Conservation (phyloP, 2,797 vertebrate genomes). For the Cryptoprocta ferox region DNA sequence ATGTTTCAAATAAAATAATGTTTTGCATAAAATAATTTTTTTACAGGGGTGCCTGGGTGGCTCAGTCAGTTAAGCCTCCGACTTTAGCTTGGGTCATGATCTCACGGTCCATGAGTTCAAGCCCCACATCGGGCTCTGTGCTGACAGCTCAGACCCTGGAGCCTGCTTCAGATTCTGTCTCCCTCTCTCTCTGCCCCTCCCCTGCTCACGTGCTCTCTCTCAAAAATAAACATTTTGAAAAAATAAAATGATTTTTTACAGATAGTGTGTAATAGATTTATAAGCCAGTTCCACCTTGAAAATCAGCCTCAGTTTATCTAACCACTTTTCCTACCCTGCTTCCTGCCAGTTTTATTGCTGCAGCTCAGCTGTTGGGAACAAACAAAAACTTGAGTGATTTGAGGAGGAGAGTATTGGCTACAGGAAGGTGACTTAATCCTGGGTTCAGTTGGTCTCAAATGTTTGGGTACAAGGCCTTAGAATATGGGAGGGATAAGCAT, state of each 20-base stretch:
- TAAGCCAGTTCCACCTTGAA: not conserved
- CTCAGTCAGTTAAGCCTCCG: too few relatives aligned
- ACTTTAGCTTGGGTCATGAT: too few relatives aligned
- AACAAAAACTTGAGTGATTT: not conserved
- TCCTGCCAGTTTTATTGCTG: not conserved
- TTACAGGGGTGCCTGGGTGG: not conserved
- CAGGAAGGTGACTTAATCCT: not conserved
- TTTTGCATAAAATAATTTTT: not conserved
- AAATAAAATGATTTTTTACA: not conserved
- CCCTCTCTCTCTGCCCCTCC: too few relatives aligned
- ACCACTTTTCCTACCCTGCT: not conserved
- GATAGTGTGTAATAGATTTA: not conserved
- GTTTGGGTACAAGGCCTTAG: not conserved
- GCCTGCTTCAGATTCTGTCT: too few relatives aligned
- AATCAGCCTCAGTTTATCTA: slow-evolving; percentile 23
- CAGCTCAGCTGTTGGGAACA: not conserved
- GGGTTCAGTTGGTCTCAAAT: not conserved
- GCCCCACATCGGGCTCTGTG: too few relatives aligned
- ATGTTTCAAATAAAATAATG: slow-evolving; percentile 8
- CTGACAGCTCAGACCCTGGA: too few relatives aligned
- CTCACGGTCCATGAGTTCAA: too few relatives aligned
- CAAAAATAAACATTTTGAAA: too few relatives aligned
- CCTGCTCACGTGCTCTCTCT: too few relatives aligned
- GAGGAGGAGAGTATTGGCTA: not conserved
- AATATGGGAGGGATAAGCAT: not conserved